Evolutionary conservation across 2,113 vertebrate genomes (phyloP).

Genomic region (Phaetusa simplex): DNA sequence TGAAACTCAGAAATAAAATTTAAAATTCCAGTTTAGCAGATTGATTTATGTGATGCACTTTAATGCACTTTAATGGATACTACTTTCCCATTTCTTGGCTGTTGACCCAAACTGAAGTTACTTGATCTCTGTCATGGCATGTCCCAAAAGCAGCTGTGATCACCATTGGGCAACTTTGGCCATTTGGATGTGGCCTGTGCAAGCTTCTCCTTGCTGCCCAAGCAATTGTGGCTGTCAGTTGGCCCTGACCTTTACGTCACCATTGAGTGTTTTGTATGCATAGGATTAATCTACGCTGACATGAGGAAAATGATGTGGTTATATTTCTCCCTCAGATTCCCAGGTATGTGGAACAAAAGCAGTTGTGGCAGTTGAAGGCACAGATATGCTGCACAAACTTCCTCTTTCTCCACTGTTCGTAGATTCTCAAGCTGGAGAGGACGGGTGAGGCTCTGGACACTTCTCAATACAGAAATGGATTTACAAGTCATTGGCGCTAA

Average conservation of each 20-base stretch:
- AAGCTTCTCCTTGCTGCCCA: not conserved
- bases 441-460: constrained; percentile 13
- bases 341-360: constrained; percentile 22
- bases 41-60: not conserved
- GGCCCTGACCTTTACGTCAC: not conserved
- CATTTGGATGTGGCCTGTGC: not conserved
- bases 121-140: not conserved
- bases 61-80: not conserved
- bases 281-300: not conserved
- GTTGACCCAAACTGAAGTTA: not conserved
- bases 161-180: not conserved
- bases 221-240: not conserved
- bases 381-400: not conserved
- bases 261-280: not conserved
- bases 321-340: constrained; percentile 23
- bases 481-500: not conserved
- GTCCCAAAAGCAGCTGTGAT: not conserved
- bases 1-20: not conserved
- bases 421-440: not conserved
- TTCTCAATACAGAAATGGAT: not conserved
- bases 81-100: not conserved
- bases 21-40: not conserved
- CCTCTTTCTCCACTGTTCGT: constrained; percentile 39
- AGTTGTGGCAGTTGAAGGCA: constrained; percentile 49
- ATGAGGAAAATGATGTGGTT: not conserved